Evolutionary conservation across 2,888 invertebrate genomes (phyloP).

Genomic region (Taphrorychus bicolor): DNA sequence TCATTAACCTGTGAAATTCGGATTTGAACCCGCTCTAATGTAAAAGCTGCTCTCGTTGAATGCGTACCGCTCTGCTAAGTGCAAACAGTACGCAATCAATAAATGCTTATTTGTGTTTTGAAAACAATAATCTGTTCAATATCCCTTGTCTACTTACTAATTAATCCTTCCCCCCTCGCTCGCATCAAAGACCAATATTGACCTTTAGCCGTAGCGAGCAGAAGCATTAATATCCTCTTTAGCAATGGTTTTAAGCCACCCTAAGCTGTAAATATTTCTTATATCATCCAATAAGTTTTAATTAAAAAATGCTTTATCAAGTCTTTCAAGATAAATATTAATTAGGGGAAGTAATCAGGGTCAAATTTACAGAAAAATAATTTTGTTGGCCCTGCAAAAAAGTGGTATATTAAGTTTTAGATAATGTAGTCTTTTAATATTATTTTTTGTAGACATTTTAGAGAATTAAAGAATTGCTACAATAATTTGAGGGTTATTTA

Average conservation of each 20-base stretch:
- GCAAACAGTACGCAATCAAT: background rate
- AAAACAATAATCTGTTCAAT: background rate
- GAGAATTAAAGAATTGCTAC: too few relatives aligned
- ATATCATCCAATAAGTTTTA: constrained; percentile 4
- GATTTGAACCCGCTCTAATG: too few relatives aligned
- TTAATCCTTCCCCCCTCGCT: constrained; percentile 21
- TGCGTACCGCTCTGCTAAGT: too few relatives aligned
- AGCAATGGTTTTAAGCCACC: constrained; percentile 11
- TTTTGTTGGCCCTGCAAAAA: too few relatives aligned
- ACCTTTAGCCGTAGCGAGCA: constrained; percentile 20
- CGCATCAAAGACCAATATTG: constrained; percentile 22
- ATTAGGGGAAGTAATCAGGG: too few relatives aligned
- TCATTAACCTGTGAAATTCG: too few relatives aligned
- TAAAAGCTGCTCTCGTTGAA: too few relatives aligned
- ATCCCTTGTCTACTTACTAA: constrained; percentile 17
- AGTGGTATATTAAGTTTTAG: too few relatives aligned
- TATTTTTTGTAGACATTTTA: too few relatives aligned
- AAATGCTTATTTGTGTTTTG: background rate
- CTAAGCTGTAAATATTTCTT: constrained; percentile 15
- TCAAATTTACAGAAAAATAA: too few relatives aligned
- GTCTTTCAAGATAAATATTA: constrained; percentile 16
- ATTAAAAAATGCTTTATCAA: constrained; percentile 8
- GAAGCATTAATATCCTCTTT: constrained; percentile 24
- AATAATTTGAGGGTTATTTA: too few relatives aligned
- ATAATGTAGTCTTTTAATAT: too few relatives aligned